These are phyloP conservation scores for Thunnus thynnus DNA, from an alignment of 2,113 vertebrate species.

Conservation along the genomic window DNA sequence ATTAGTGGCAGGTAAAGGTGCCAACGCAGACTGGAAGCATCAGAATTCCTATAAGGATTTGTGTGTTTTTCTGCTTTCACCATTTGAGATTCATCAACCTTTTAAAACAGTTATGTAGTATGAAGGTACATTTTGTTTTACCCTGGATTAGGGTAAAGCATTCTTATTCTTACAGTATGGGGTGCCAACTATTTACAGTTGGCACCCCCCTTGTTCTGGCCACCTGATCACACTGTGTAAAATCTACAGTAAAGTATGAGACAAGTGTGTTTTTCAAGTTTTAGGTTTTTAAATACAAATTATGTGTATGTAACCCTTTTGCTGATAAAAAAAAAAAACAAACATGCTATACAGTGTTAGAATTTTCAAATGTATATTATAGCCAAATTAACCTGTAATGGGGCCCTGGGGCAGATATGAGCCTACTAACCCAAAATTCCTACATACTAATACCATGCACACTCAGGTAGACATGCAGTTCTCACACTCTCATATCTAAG, in stretches of 20 bases:
- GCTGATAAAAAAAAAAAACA: no score
- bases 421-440: no score
- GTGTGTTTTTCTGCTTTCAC: constrained; percentile 23
- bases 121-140: neutral
- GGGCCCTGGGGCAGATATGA: no score
- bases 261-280: neutral
- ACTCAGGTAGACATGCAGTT: neutral
- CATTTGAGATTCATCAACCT: neutral
- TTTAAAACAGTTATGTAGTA: neutral
- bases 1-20: constrained; percentile 18
- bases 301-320: no score
- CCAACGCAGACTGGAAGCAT: constrained; percentile 22
- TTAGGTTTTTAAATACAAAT: no score
- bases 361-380: no score
- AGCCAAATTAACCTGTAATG: no score
- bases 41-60: constrained; percentile 11
- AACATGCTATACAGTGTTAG: no score
- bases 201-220: neutral
- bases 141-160: no score
- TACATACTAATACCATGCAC: neutral
- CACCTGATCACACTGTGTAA: neutral
- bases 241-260: neutral
- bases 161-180: no score
- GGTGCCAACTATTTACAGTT: neutral
- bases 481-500: neutral